Base-by-base conservation (phyloP, 1,140 invertebrate species). In the Aethina tumida region DNA sequence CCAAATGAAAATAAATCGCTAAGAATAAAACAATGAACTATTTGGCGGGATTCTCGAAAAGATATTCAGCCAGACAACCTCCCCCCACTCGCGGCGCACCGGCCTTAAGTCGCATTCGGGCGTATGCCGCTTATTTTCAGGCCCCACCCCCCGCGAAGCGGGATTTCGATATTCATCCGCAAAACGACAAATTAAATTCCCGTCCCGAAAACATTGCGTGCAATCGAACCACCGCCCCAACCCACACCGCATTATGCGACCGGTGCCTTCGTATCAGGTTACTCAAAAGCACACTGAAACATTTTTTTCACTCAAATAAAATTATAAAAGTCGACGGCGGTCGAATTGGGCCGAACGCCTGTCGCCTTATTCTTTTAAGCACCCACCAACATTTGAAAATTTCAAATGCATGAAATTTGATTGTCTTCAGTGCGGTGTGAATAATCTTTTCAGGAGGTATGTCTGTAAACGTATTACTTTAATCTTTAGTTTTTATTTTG, bases 361-460 rank as follows among this genome's bases (percentile, higher is more conserved):
- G 21, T 43, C 27, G 42, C 22, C 36, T 45, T 49, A 20, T 51
- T 41, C 41, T 49, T 35, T 39, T 31, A 17, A 36, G 38, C 49
- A 53, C 45, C 49, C 49, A 53, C 41, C 46, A 51, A 33, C 40
- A 47, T 49, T 51, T 42, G 27, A 44, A 43, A 39, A 43, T 46
- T 43, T 43, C 38, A 46, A 29, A 49, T 49, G 37, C 38, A 49
- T 51, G 36, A 33, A 47, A 46, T 49, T 54, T 47, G 46, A 54
- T 49, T 52, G 40, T 46, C 41, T 49, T 44, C 39, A 43, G 36
- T 49, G 39, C 46, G n/a, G n/a, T 44, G 47, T 40, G 46, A 46
- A 35, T 26, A 41, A 17, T 15, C 22, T 26, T 31, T 39, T 39
- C 6, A 13, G 8, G 17, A 24, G 28, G 28, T 30, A 39, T 16